Conservation (phyloP, 1,140 invertebrate species). For the Caerostris darwini region DNA sequence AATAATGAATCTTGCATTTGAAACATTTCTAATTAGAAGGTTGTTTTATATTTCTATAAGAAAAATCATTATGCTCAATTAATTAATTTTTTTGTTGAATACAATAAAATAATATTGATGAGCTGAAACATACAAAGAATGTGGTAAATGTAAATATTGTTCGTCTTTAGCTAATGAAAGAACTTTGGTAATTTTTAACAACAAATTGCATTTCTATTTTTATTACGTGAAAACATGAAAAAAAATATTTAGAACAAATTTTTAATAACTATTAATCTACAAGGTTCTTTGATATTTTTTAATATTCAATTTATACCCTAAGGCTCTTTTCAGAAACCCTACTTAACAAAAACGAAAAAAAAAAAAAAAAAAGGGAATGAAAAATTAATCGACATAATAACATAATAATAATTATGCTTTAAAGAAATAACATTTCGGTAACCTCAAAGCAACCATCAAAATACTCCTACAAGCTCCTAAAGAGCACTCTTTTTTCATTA, state of each 20-base stretch:
- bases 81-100: too few relatives aligned
- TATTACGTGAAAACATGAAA: too few relatives aligned
- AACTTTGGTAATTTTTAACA: neutral
- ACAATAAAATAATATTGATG: too few relatives aligned
- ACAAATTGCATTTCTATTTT: neutral
- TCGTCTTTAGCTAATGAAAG: too few relatives aligned
- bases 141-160: too few relatives aligned
- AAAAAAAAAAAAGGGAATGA: neutral
- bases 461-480: neutral
- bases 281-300: neutral
- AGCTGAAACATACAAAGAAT: too few relatives aligned
- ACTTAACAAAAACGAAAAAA: neutral
- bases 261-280: neutral
- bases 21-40: too few relatives aligned
- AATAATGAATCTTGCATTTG: too few relatives aligned
- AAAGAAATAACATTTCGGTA: neutral
- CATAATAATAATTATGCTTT: neutral
- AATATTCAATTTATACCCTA: neutral
- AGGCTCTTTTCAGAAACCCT: neutral
- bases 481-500: neutral
- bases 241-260: neutral
- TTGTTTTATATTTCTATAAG: too few relatives aligned
- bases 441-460: conserved; percentile 7
- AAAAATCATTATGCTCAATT: too few relatives aligned
- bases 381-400: conserved; percentile 18